Percentiles rank a stretch among this genome's conserved stretches.
phyloP scores from a whole-genome alignment of 2,113 vertebrate genomes.

The Antechinus stuartii region DNA sequence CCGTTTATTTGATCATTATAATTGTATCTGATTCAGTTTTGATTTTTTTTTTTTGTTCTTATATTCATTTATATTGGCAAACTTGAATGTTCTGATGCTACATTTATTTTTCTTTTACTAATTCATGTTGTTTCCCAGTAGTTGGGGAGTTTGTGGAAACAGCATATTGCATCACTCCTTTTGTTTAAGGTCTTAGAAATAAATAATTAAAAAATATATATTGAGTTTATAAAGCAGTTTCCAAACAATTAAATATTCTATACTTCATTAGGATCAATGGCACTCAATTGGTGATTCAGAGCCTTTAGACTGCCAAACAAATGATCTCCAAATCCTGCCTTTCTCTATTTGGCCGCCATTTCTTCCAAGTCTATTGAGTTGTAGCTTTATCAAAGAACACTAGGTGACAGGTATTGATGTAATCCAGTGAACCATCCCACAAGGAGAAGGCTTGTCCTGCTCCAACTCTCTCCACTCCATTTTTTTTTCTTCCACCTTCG shows the following conservation, averaged over 20 bases:
- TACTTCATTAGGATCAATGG: neutral
- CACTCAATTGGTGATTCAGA: neutral
- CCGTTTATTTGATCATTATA: neutral
- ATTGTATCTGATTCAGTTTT: neutral
- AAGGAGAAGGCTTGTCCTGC: neutral
- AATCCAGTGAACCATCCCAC: rapidly evolving
- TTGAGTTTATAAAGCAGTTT: neutral
- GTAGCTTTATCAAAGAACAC: neutral
- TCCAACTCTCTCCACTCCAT: neutral
- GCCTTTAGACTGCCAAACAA: neutral
- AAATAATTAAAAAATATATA: rapidly evolving
- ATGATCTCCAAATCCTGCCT: rapidly evolving
- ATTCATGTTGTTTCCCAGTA: neutral
- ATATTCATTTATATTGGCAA: neutral
- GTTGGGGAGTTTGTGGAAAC: neutral
- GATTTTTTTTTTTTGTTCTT: neutral
- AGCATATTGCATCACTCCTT: rapidly evolving
- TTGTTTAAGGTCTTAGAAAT: neutral
- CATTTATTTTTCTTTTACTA: neutral
- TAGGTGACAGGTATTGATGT: rapidly evolving
- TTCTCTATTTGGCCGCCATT: neutral
- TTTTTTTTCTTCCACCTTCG: neutral
- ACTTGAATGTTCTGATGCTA: neutral
- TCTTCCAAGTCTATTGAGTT: neutral
- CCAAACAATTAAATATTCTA: neutral